Base-by-base conservation (phyloP, 2,113 vertebrate species). In the Caracal caracal region DNA sequence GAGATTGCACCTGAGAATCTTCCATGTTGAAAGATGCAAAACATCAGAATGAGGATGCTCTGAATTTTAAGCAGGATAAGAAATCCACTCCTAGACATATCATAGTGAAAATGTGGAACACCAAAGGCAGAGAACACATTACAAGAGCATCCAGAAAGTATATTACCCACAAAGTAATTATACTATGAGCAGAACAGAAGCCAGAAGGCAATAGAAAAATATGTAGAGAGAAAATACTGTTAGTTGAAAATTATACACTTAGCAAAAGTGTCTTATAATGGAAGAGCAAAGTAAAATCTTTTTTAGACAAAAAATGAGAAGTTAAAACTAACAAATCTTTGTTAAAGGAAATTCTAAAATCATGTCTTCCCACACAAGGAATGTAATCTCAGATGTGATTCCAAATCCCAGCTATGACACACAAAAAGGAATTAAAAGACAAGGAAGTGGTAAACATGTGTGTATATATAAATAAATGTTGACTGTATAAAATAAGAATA, bases 281-380 rank as follows among this genome's bases (percentile, higher is more conserved):
- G 4, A 37, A 87, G 43, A 37, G 0, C 11, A 65, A n/a, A 85
- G 87, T 47, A 51, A 47, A 61, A 43, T 63, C 22, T 47, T 30
- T 82, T 95, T 66, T 76, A 68, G 19, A 68, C 15, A 75, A 88
- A 92, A 85, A 63, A 33, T 35, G 22, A 76, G 5, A 24, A 28
- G 47, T 20, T 81, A 56, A 88, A 93, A 66, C 19, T 6, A 90
- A 75, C 1, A 65, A 71, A 53, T 35, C 16, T 65, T 87, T 12
- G 35, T 53, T 80, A 65, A 87, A 81, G 24, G 37, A 83, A 66
- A 92, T 88, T 71, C 47, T 88, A 75, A 88, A 95, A 79, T 88
- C 10, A 79, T 15, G 3, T 79, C n/a, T 51, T 90, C 30, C 43
- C 15, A 68, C 6, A 83, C 19, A 63, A 93, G 40, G 40, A 63